These are phyloP conservation scores for Bacillus rossius DNA, from an alignment of 1,140 invertebrate species.

Conservation along the genomic window DNA sequence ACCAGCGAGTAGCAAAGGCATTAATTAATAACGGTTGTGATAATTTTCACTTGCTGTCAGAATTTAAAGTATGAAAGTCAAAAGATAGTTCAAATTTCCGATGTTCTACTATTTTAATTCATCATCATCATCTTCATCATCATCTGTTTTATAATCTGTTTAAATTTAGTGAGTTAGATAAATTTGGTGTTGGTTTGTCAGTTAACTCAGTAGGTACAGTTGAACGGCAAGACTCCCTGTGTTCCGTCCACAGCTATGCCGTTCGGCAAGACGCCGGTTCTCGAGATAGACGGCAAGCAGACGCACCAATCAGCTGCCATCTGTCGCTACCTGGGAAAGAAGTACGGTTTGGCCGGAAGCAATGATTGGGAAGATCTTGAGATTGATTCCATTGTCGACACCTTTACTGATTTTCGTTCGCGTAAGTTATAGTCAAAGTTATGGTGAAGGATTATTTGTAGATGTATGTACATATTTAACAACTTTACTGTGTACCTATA, in stretches of 20 bases:
- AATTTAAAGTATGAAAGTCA: too few species aligned
- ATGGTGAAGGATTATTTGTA: not conserved
- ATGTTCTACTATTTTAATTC: too few species aligned
- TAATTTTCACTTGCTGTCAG: too few species aligned
- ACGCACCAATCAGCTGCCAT: conserved; percentile 35
- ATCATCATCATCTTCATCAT: too few species aligned
- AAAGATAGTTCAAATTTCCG: too few species aligned
- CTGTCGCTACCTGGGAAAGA: conserved; percentile 34
- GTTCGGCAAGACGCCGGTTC: conserved; percentile 32
- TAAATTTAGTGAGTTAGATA: too few species aligned
- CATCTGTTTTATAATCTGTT: too few species aligned
- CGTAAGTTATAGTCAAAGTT: conserved; percentile 26
- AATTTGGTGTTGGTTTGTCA: too few species aligned
- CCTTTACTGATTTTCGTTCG: conserved; percentile 30
- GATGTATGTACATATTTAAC: not conserved
- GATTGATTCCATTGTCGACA: conserved; percentile 27
- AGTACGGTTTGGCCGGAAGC: conserved; percentile 29
- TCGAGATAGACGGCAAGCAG: conserved; percentile 35
- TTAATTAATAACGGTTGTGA: too few species aligned
- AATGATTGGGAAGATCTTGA: conserved; percentile 29
- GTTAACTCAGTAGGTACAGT: not conserved
- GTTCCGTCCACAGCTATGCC: conserved; percentile 33
- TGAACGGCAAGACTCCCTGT: not conserved
- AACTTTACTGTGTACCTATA: not conserved
- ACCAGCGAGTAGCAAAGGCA: too few species aligned